Base-by-base conservation (phyloP, 2,888 invertebrate genomes). In the Acrobasis suavella region DNA sequence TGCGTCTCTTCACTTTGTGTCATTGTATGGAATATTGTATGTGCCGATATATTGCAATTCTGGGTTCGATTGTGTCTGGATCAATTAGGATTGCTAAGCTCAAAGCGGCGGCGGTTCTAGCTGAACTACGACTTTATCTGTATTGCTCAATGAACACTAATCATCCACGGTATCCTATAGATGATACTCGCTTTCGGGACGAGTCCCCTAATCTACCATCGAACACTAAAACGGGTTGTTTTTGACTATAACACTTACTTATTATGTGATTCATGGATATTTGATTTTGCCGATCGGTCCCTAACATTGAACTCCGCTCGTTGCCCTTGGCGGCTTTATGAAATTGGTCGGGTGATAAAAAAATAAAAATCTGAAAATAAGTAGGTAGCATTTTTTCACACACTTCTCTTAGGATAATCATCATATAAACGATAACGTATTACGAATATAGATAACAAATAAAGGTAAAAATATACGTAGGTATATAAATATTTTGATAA, bases 291-390 rank as follows among this genome's bases (percentile, higher is more conserved):
- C 82, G 86, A 85, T 85, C 73, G 74, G 74, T 86, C 85, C 91
- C 90, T 90, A 91, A 69, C 69, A 75, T 62, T 71, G 68, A 70
- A 80, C 77, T 84, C 80, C 84, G 78, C 80, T 80, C 82, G 77
- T 83, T 77, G 80, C 79, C 81, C 79, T 75, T 81, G 85, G 75
- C 78, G 84, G 80, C 77, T 75, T 82, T 83, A 88, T 82, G 85
- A 86, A 84, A 87, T 88, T 87, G 87, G 85, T 89, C 87, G 77
- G 91, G 89, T 84, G 87, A 89, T 83, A 89, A 86, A 89, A 91
- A 91, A 91, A 89, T 88, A 91, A 92, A 91, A 92, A 91, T 90
- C 91, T 91, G 89, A 91, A 91, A 91, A 89, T 91, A 91, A 91
- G 85, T 90, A 89, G 84, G 90, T 87, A 91, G 89, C 80, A 88